These are phyloP conservation scores for Cyclophora punctaria DNA, from an alignment of 2,888 invertebrate species.

Conservation along the genomic window DNA sequence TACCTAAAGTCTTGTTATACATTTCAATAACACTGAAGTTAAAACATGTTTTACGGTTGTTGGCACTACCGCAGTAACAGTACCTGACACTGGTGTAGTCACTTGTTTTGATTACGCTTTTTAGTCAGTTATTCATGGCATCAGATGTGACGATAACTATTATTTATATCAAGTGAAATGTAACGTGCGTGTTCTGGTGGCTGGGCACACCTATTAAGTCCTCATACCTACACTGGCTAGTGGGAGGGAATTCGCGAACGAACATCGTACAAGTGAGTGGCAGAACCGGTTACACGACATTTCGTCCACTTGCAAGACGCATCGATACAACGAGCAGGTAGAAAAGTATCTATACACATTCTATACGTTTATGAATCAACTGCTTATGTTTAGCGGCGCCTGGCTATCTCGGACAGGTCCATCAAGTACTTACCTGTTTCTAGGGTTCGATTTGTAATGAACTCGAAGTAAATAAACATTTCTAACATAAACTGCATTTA, in stretches of 20 bases:
- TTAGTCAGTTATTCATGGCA: not conserved
- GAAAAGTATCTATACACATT: not conserved
- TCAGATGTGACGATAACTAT: not conserved
- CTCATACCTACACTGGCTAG: slow-evolving; percentile 51
- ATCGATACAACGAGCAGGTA: slow-evolving; percentile 35
- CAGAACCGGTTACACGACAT: slow-evolving; percentile 68
- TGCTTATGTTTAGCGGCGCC: no score
- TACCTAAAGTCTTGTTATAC: not conserved
- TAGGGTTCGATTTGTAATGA: no score
- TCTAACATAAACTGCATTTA: no score
- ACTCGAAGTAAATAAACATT: no score
- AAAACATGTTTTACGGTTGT: not conserved
- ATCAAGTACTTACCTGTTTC: no score
- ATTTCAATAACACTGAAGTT: not conserved
- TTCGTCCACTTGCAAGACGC: slow-evolving; percentile 29
- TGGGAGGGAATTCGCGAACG: slow-evolving; percentile 64
- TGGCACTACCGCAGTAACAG: no score
- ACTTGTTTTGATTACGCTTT: not conserved
- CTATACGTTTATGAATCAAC: no score
- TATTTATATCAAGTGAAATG: slow-evolving; percentile 48
- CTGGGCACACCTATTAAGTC: slow-evolving; percentile 38
- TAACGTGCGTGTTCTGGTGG: slow-evolving; percentile 29
- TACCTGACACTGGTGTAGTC: no score
- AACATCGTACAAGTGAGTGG: slow-evolving; percentile 59
- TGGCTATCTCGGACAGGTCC: no score